Evolutionary conservation across 2,113 vertebrate genomes (phyloP).

Genomic region (Atherinomorus stipes): DNA sequence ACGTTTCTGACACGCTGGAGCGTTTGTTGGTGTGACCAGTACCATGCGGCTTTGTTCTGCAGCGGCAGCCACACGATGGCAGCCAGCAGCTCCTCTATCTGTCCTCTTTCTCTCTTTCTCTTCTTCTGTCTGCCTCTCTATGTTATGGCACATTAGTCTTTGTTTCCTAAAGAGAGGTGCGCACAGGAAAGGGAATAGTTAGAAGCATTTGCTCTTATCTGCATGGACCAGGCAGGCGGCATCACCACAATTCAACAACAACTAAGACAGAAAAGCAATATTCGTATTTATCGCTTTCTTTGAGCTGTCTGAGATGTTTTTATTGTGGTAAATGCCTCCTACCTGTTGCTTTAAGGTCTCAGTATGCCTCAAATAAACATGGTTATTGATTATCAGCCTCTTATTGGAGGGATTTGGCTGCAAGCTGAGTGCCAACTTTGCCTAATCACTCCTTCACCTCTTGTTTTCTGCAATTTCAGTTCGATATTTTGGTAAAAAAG

Average conservation of each 20-base stretch:
- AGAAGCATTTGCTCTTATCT: constrained; percentile 23
- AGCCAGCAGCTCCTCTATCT: constrained; percentile 57
- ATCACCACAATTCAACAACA: neutral
- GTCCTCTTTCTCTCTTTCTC: constrained; percentile 4
- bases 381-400: too few species aligned
- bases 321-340: constrained; percentile 1
- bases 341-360: too few species aligned
- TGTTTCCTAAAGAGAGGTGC: constrained; percentile 22
- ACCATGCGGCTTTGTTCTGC: constrained; percentile 46
- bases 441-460: neutral
- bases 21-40: constrained; percentile 46
- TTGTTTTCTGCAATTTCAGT: too few species aligned
- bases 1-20: neutral
- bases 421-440: neutral
- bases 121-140: constrained; percentile 21
- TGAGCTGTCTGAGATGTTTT: neutral
- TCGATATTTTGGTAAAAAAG: too few species aligned
- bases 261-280: neutral
- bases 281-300: constrained; percentile 1
- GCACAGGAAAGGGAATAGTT: constrained; percentile 30
- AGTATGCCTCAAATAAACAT: constrained; percentile 9
- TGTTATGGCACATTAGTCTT: constrained; percentile 18
- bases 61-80: constrained; percentile 35
- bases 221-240: constrained; percentile 12
- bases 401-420: too few species aligned